Evolutionary conservation across 1,140 invertebrate genomes (phyloP), one percentile per base, ranked within the genome.

Genomic region (Babylonia areolata): DNA sequence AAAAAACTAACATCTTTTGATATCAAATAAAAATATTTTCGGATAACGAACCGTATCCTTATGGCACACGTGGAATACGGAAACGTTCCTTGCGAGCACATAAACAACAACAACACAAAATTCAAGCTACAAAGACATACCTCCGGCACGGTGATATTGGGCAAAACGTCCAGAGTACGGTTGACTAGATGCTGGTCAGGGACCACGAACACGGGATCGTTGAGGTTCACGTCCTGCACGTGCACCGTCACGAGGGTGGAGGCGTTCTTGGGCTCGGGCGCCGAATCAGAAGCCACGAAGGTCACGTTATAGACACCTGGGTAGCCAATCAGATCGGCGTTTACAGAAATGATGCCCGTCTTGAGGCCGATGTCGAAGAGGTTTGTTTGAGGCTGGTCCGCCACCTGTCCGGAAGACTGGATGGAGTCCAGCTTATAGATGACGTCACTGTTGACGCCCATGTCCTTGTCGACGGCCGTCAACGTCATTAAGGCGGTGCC

Each of bases 391-490:
- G 28, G 58, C 58, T 64, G 20, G 17, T 12, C 9, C 77, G 40
- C 28, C 5, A 28, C 9, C 15, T 37, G 6, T n/a, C 3, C 58
- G 3, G 28, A 33, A 37, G 82, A 46, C 3, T 46, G 28, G 28
- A 84, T 42, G 40, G 35, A 6, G 17, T 46, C 5, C 15, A 84
- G 23, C 37, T 64, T 15, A 69, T 84, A 89, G 5, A 85, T 86
- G 23, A 89, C 85, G 12, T 71, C 75, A 20, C 51, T 86, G 64
- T 87, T 89, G 31, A 58, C 69, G 23, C 97, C 97, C 96, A 84
- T 88, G 94, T 99, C 98, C 0, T 96, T 96, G 95, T 99, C 98
- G 82, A 94, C 95, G 0, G 98, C 98, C 89, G 96, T 95, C n/a
- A 99, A 96, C 31, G 95, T 95, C 0, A 96, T 96, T 2, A 99